Evolutionary conservation across 2,888 invertebrate genomes (phyloP).

Genomic region (Drosophila rellima): DNA sequence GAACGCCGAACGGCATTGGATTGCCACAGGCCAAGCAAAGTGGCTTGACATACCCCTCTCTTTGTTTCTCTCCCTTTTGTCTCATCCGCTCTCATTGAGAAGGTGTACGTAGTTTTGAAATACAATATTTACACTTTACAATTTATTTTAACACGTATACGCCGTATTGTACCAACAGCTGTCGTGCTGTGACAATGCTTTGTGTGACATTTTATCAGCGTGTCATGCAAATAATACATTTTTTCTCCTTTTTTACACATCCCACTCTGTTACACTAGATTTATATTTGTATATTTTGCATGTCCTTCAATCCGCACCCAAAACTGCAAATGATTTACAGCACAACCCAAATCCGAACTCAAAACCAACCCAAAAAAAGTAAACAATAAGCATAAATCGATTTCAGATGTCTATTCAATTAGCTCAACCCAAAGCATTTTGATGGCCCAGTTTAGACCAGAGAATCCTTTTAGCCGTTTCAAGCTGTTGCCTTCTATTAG

Average conservation of each 20-base stretch:
- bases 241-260: slow-evolving; percentile 20
- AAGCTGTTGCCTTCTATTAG: slow-evolving; percentile 57
- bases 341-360: slow-evolving; percentile 20
- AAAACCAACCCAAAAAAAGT: slow-evolving; percentile 11
- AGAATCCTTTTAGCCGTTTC: slow-evolving; percentile 43
- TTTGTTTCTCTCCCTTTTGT: neutral
- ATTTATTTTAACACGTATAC: slow-evolving; percentile 74
- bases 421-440: slow-evolving; percentile 54
- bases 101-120: slow-evolving; percentile 45
- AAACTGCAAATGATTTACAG: slow-evolving; percentile 74
- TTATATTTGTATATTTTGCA: slow-evolving; percentile 59
- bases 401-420: slow-evolving; percentile 66
- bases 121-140: slow-evolving; percentile 73
- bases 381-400: slow-evolving; percentile 45
- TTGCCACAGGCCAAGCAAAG: slow-evolving; percentile 30
- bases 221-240: slow-evolving; percentile 47
- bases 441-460: slow-evolving; percentile 44
- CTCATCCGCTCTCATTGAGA: neutral
- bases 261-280: neutral
- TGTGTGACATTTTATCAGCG: slow-evolving; percentile 66
- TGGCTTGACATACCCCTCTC: slow-evolving; percentile 1
- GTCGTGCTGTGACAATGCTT: slow-evolving; percentile 64
- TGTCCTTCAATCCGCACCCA: slow-evolving; percentile 61
- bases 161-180: slow-evolving; percentile 53
- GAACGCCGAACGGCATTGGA: slow-evolving; percentile 29